Conservation (phyloP, 2,797 vertebrate genomes). For the Pipistrellus pipistrellus region DNA sequence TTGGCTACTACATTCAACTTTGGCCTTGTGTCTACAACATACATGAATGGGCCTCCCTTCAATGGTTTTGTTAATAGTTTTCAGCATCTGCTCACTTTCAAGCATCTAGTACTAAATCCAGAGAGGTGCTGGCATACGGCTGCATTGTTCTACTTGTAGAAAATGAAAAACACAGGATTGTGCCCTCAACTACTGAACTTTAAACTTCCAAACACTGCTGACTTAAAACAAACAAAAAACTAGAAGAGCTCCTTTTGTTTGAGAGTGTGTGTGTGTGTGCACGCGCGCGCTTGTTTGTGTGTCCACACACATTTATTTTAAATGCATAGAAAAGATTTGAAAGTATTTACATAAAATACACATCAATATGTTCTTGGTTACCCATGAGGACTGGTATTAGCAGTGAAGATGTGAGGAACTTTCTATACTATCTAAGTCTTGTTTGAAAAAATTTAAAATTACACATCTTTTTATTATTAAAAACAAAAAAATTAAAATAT, state of each 20-base stretch:
- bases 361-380: constrained; percentile 13
- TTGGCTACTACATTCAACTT: constrained; percentile 72
- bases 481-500: not conserved
- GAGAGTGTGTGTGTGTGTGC: not conserved
- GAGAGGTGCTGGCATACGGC: constrained; percentile 54
- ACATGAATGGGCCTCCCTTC: constrained; percentile 54
- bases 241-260: not conserved
- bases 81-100: constrained; percentile 75
- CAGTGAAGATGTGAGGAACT: not conserved
- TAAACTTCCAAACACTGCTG: constrained; percentile 40
- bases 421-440: constrained; percentile 19
- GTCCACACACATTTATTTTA: not conserved
- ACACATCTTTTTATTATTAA: constrained; percentile 25
- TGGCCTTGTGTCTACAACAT: constrained; percentile 61
- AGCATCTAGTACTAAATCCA: constrained; percentile 66
- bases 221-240: constrained; percentile 49
- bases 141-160: constrained; percentile 68
- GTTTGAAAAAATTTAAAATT: constrained; percentile 30
- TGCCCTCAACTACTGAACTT: constrained; percentile 32
- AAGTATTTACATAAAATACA: constrained; percentile 55
- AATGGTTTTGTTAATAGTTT: constrained; percentile 66
- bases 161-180: constrained; percentile 57
- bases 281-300: too few species aligned
- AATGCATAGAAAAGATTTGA: constrained; percentile 44
- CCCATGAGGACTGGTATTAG: not conserved